Percentiles rank a stretch among this genome's conserved stretches.
phyloP scores from a whole-genome alignment of 2,113 vertebrate species.

The Heptranchias perlo region DNA sequence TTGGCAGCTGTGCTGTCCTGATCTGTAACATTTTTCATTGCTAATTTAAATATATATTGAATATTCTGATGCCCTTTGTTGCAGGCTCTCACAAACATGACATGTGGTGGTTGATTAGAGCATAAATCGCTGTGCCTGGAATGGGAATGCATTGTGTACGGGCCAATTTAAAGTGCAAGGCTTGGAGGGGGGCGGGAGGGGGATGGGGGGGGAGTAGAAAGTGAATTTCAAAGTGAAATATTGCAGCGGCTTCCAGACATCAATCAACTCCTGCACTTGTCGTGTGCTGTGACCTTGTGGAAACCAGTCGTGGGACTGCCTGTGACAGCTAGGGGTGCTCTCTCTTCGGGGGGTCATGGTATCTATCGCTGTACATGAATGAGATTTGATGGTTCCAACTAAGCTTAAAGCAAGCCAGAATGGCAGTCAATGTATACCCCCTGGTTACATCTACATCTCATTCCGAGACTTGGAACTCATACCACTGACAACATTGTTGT shows the following conservation, averaged over 20 bases:
- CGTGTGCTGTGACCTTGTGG: neutral
- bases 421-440: neutral
- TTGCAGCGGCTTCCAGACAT: neutral
- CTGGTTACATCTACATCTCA: neutral
- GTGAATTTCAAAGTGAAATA: conserved; percentile 32
- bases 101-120: conserved; percentile 17
- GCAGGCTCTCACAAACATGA: neutral
- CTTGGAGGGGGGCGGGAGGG: neutral
- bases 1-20: neutral
- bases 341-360: neutral
- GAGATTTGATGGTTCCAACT: conserved; percentile 11
- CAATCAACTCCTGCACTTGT: neutral
- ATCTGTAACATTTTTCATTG: neutral
- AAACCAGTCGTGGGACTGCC: neutral
- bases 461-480: neutral
- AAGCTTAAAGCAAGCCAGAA: neutral
- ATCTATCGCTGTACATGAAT: neutral
- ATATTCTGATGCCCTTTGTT: neutral
- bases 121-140: conserved; percentile 15
- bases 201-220: no score
- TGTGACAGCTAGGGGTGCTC: neutral
- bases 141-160: neutral
- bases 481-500: neutral
- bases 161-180: neutral
- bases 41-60: conserved; percentile 20